These are phyloP conservation scores for Thumatha senex DNA, from an alignment of 2,888 invertebrate species.

Conservation along the genomic window DNA sequence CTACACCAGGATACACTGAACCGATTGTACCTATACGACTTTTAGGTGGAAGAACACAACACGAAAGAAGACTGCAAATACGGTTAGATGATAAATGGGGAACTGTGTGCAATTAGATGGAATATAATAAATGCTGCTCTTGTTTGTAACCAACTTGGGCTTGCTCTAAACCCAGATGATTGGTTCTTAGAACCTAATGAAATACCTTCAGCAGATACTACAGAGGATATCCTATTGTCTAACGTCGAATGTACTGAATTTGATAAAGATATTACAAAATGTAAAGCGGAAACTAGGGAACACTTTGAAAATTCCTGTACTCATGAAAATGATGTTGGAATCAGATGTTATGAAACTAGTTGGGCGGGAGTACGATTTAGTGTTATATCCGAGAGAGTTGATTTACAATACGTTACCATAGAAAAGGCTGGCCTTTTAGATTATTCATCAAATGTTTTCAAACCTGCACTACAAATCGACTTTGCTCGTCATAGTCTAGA, in stretches of 20 bases:
- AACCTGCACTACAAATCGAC: conserved; percentile 95
- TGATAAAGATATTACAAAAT: conserved; percentile 94
- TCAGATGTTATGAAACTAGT: conserved; percentile 94
- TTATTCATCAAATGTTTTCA: conserved; percentile 93
- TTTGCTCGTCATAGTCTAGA: conserved; percentile 92
- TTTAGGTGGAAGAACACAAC: conserved; percentile 90
- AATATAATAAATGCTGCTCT: conserved; percentile 95
- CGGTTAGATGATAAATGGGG: conserved; percentile 96
- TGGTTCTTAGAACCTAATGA: conserved; percentile 93
- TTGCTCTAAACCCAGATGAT: conserved; percentile 95
- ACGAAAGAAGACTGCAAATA: conserved; percentile 95
- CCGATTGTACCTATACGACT: conserved; percentile 89
- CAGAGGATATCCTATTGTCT: conserved; percentile 90
- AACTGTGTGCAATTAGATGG: conserved; percentile 98
- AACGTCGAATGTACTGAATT: conserved; percentile 96
- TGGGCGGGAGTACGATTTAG: conserved; percentile 98
- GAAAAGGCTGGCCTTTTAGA: conserved; percentile 97
- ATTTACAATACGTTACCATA: conserved; percentile 93
- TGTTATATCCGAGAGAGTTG: conserved; percentile 92
- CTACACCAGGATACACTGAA: conserved; percentile 84
- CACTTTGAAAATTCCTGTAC: conserved; percentile 95
- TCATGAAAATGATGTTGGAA: conserved; percentile 94
- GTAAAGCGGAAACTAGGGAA: conserved; percentile 89
- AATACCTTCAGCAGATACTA: conserved; percentile 90
- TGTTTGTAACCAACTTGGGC: conserved; percentile 97